Conservation (phyloP, 2,113 vertebrate genomes). For the Bos indicus region DNA sequence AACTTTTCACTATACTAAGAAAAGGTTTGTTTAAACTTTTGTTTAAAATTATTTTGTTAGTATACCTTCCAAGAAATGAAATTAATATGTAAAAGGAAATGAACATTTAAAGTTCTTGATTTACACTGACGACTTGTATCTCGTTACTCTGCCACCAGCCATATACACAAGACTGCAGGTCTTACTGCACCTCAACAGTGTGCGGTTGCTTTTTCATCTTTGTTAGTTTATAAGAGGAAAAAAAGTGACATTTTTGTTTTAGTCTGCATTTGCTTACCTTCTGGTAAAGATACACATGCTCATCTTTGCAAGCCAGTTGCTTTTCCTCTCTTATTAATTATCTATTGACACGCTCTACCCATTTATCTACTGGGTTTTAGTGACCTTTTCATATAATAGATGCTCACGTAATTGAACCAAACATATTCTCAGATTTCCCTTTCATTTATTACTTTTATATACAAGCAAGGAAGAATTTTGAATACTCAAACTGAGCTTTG, state of each 20-base stretch:
- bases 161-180: background rate
- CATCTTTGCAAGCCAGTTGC: background rate
- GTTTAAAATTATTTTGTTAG: background rate
- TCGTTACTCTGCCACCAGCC: background rate
- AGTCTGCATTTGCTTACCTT: background rate
- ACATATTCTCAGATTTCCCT: background rate
- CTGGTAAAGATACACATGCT: background rate
- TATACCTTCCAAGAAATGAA: background rate
- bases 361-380: background rate
- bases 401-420: background rate
- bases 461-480: background rate
- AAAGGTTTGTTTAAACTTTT: background rate
- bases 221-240: background rate
- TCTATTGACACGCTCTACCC: background rate
- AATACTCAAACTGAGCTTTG: background rate
- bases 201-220: background rate
- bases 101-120: background rate
- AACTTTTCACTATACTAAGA: background rate
- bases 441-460: background rate
- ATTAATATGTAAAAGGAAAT: conserved; percentile 1
- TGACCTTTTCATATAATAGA: background rate
- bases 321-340: background rate
- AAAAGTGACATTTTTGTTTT: background rate
- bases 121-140: background rate
- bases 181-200: background rate